These are phyloP conservation scores for Emys orbicularis DNA, from an alignment of 2,797 vertebrate species.

Conservation along the genomic window DNA sequence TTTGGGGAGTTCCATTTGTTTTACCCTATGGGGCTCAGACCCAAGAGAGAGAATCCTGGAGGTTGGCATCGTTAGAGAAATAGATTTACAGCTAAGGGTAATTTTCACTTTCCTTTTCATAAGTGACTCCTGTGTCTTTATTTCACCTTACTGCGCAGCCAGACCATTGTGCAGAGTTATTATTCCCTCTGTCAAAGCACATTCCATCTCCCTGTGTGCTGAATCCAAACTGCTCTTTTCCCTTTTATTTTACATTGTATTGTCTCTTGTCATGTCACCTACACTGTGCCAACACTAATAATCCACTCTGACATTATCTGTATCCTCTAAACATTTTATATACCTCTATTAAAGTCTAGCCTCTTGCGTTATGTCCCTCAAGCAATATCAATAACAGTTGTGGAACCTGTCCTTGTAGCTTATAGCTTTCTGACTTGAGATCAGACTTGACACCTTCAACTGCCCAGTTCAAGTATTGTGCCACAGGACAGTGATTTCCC, in stretches of 20 bases:
- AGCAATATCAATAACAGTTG: background rate
- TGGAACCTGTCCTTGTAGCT: background rate
- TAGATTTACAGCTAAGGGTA: background rate
- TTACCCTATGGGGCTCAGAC: background rate
- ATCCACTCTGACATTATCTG: background rate
- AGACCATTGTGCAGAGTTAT: background rate
- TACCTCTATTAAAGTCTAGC: background rate
- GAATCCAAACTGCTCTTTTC: background rate
- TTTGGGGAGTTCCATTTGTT: background rate
- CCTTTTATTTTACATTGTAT: background rate
- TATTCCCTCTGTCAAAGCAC: background rate
- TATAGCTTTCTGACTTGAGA: background rate
- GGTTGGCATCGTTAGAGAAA: background rate
- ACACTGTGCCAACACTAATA: background rate
- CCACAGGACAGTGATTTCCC: background rate
- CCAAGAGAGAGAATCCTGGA: background rate
- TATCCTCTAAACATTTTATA: background rate
- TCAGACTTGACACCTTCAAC: background rate
- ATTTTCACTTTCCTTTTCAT: background rate
- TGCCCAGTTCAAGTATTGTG: background rate
- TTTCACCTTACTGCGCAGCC: slow-evolving; percentile 9
- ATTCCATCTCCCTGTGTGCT: background rate
- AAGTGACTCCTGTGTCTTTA: slow-evolving; percentile 9
- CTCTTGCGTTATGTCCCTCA: background rate
- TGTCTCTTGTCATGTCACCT: background rate